These are phyloP conservation scores for Copsychus sechellarum DNA, from an alignment of 2,113 vertebrate genomes.

Conservation along the genomic window DNA sequence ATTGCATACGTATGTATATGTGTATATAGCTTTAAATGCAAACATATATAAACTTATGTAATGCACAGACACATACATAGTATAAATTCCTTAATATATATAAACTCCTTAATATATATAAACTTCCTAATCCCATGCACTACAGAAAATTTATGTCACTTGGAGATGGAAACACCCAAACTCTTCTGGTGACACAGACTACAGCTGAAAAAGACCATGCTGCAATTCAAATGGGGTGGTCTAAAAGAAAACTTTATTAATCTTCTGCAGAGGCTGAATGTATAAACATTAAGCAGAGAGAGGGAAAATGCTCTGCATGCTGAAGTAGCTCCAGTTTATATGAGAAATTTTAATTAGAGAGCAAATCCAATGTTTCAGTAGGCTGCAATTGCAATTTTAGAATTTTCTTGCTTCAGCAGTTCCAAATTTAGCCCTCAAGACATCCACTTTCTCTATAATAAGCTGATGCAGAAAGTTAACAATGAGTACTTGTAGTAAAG, in stretches of 20 bases:
- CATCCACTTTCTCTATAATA: constrained; percentile 41
- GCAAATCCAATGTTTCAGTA: constrained; percentile 36
- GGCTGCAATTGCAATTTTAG: constrained; percentile 44
- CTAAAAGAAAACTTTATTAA: not conserved
- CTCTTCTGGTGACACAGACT: not conserved
- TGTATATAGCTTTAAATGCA: not conserved
- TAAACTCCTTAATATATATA: not conserved
- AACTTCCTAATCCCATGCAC: not conserved
- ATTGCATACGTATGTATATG: not conserved
- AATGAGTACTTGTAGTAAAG: constrained; percentile 13
- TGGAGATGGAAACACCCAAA: not conserved
- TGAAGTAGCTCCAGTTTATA: not conserved
- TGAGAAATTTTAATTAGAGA: constrained; percentile 55
- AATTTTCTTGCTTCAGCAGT: constrained; percentile 41
- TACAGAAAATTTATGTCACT: not conserved
- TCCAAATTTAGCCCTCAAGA: constrained; percentile 60
- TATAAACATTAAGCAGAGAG: constrained; percentile 1
- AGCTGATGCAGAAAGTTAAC: not conserved
- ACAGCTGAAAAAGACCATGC: not conserved
- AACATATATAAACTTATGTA: not conserved
- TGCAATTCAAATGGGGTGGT: not conserved
- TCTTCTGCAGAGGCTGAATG: not conserved
- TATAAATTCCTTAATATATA: not conserved
- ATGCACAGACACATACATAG: not conserved
- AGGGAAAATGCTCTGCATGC: not conserved